Conservation (phyloP, 2,797 vertebrate species). For the Ispidina picta region DNA sequence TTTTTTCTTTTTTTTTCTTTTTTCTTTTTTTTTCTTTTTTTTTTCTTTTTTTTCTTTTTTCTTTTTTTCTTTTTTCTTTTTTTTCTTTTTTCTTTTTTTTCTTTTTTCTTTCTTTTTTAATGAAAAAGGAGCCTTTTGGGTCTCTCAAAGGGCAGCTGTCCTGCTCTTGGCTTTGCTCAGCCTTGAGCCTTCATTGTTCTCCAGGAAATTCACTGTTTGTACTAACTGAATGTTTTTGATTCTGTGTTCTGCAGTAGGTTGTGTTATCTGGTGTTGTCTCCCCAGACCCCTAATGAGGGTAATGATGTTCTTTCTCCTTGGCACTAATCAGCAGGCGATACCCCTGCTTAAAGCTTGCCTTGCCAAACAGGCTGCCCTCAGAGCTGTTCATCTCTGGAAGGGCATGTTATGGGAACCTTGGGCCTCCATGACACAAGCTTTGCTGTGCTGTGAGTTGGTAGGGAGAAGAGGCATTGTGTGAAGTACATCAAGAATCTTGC, state of each 20-base stretch:
- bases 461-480: neutral
- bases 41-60: too few relatives aligned
- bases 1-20: too few relatives aligned
- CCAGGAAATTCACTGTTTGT: conserved; percentile 26
- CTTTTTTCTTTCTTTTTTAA: neutral
- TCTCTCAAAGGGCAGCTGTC: neutral
- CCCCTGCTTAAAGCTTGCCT: neutral
- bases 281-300: neutral
- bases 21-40: too few relatives aligned
- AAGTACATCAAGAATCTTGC: neutral
- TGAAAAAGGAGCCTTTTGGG: neutral
- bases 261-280: neutral
- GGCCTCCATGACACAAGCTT: neutral
- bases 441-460: neutral
- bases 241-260: conserved; percentile 10
- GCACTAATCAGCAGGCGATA: neutral
- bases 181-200: conserved; percentile 27
- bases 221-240: conserved; percentile 20
- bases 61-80: too few relatives aligned
- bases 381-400: neutral
- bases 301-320: neutral
- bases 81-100: too few relatives aligned
- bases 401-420: neutral
- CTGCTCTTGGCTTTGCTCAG: conserved; percentile 4
- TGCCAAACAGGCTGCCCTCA: neutral